Evolutionary conservation across 2,113 vertebrate species (phyloP).

Genomic region (Sorex fumeus): DNA sequence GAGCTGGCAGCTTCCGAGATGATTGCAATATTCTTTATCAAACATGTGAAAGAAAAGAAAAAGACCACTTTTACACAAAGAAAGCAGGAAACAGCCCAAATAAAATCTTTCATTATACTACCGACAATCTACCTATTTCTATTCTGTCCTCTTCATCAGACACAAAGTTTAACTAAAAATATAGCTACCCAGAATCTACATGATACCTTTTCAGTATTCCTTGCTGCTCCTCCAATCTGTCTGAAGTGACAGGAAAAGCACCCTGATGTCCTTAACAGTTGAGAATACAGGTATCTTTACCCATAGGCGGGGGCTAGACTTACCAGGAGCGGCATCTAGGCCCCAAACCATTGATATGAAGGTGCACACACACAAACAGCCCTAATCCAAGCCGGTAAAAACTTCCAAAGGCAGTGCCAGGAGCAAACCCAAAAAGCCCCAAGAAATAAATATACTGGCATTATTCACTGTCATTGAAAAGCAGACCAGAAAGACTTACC

Average conservation of each 20-base stretch:
- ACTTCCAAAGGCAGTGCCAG: too few species aligned
- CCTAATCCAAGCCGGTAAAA: too few species aligned
- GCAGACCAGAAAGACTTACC: conserved; percentile 85
- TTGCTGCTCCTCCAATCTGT: neutral
- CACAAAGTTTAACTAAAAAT: neutral
- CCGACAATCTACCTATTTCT: neutral
- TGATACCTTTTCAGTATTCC: neutral
- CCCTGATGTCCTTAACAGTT: too few species aligned
- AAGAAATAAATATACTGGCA: neutral
- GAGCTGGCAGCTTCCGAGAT: conserved; percentile 99
- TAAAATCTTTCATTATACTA: neutral
- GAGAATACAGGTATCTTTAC: too few species aligned
- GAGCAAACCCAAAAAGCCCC: too few species aligned
- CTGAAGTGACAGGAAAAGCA: too few species aligned
- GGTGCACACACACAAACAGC: too few species aligned
- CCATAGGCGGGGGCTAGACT: too few species aligned
- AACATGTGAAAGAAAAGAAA: neutral
- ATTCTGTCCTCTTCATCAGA: neutral
- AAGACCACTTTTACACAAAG: neutral
- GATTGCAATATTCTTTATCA: conserved; percentile 96
- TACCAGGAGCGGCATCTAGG: too few species aligned
- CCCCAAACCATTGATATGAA: too few species aligned
- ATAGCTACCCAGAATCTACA: neutral
- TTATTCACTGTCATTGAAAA: neutral
- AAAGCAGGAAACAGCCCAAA: neutral